Percentiles rank a stretch among this genome's conserved stretches.
Evolutionary conservation across 2,113 vertebrate species (phyloP).

Genomic region (Felis catus): F.catus_Fca126_mat1.0 CM031414.1:21697501-21698000

Average conservation of each 20-base stretch:
- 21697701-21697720: background rate
- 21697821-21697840: background rate
- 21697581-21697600: background rate
- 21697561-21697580: background rate
- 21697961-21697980: background rate
- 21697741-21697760: background rate
- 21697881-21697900: background rate
- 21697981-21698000: background rate
- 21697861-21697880: background rate
- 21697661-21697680: background rate
- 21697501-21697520: background rate
- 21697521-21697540: background rate
- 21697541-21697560: background rate
- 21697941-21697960: background rate
- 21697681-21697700: background rate
- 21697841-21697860: background rate
- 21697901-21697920: background rate
- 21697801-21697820: background rate
- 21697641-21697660: background rate
- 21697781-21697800: background rate
- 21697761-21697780: too few relatives aligned
- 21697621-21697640: background rate
- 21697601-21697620: background rate
- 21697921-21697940: background rate
- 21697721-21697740: background rate